Percentiles rank a stretch among this genome's conserved stretches.
Conservation (phyloP, 2,888 invertebrate genomes). For the Anarsia innoxiella region DNA sequence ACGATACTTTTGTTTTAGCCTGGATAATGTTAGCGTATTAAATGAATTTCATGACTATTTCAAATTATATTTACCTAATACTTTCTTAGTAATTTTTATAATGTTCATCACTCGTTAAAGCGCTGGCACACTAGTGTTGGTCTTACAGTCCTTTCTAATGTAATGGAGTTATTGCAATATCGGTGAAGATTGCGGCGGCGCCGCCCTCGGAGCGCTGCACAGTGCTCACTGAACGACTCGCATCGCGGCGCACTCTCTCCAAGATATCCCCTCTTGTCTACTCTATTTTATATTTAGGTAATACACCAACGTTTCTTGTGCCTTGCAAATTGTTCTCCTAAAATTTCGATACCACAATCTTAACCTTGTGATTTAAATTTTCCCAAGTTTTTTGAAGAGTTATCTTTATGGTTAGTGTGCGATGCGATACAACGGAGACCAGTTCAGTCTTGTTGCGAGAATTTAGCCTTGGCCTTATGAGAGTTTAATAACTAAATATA, state of each 20-base stretch:
- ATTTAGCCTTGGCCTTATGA: constrained; percentile 76
- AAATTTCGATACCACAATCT: constrained; percentile 15
- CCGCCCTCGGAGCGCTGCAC: constrained; percentile 39
- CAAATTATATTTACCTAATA: constrained; percentile 74
- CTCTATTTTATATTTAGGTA: constrained; percentile 32
- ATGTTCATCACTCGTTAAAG: constrained; percentile 72
- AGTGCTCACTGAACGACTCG: constrained; percentile 40
- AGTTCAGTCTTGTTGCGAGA: constrained; percentile 72
- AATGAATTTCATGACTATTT: constrained; percentile 71
- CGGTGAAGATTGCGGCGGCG: constrained; percentile 22
- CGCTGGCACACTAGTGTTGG: constrained; percentile 74
- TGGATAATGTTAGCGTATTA: constrained; percentile 69
- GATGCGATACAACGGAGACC: constrained; percentile 56
- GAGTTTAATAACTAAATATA: constrained; percentile 70
- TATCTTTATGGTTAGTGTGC: constrained; percentile 37
- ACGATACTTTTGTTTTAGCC: constrained; percentile 70
- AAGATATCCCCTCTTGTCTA: constrained; percentile 21
- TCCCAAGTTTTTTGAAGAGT: constrained; percentile 18
- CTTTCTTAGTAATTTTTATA: constrained; percentile 71
- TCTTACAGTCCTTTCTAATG: constrained; percentile 59
- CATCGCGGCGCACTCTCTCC: constrained; percentile 27
- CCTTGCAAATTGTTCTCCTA: constrained; percentile 43
- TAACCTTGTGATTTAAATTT: constrained; percentile 17
- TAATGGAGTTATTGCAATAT: constrained; percentile 56
- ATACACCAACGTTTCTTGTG: constrained; percentile 62